phyloP scores from a whole-genome alignment of 1,140 invertebrate species.

The Rhizoglyphus robini region DNA sequence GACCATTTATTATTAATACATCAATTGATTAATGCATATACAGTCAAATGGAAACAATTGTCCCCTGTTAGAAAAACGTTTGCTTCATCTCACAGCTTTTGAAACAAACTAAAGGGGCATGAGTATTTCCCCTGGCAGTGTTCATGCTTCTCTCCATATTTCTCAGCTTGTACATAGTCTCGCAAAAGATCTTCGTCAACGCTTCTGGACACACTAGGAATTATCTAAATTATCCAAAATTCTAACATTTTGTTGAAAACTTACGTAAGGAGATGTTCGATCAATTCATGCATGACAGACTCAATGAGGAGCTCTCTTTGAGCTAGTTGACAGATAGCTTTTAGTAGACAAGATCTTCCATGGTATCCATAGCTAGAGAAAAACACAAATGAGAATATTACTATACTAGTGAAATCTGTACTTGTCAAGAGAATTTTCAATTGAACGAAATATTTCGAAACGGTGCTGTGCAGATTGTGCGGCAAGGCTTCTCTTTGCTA shows the following conservation, averaged over 20 bases:
- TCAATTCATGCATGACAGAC: conserved; percentile 6
- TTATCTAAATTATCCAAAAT: background rate
- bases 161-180: background rate
- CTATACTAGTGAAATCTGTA: background rate
- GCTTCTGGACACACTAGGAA: conserved; percentile 3
- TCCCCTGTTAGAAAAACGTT: background rate
- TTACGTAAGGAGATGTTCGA: conserved; percentile 18
- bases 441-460: conserved; percentile 7
- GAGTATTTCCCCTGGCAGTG: background rate
- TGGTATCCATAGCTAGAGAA: conserved; percentile 5
- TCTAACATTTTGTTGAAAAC: background rate
- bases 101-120: conserved; percentile 2
- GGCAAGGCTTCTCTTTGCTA: background rate
- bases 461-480: background rate
- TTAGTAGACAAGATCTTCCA: conserved; percentile 3
- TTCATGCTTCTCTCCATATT: background rate
- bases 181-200: conserved; percentile 7
- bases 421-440: conserved; percentile 11
- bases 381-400: background rate
- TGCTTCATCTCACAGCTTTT: background rate
- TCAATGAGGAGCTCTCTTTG: conserved; percentile 11
- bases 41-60: background rate
- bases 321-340: conserved; percentile 16
- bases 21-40: no score
- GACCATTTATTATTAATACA: no score